Base-by-base conservation (phyloP, 2,888 invertebrate species). In the Stenurella melanura region DNA sequence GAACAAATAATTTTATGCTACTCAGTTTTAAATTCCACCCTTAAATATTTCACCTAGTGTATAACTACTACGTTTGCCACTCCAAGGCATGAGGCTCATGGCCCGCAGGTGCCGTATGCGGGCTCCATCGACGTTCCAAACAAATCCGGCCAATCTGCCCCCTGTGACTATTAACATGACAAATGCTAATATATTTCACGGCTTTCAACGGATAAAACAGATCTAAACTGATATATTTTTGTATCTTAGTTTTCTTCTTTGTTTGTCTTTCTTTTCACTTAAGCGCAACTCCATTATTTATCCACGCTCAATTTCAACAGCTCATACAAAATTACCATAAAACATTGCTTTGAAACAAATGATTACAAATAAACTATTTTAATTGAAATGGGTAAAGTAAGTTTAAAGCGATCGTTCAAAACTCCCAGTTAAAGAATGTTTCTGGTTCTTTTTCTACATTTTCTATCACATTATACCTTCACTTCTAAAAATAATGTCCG, bases 151-250 rank as follows among this genome's bases (percentile, higher is more conserved):
- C 88, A 87, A 87, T 88, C 88, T 87, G 86, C 87, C 88, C 87
- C 87, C 85, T 83, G 86, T 84, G 87, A 88, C 89, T 89, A 89
- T 89, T 89, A 89, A 89, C 88, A 89, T 89, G 89, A 89, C 89
- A 89, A 89, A 89, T 89, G 89, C 89, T 89, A 89, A 89, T 89
- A 89, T 89, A 89, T 89, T 89, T 89, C 88, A 89, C 87, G 85
- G 88, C 87, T 87, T 88, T 88, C 86, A 83, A 79, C 85, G 88
- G 89, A 88, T 88, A 87, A 87, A 86, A 85, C 87, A 86, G 87
- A 88, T 88, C 87, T 87, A 86, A 87, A 83, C 87, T 89, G 88
- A 89, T 89, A 85, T 85, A 86, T 86, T 86, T 87, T 86, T 86
- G 81, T 84, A 83, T 85, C 84, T 86, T 86, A 85, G 80, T 84